Evolutionary conservation across 2,888 invertebrate genomes (phyloP), one percentile per base, ranked within the genome.

Genomic region (Caenorhabditis sp.): DNA sequence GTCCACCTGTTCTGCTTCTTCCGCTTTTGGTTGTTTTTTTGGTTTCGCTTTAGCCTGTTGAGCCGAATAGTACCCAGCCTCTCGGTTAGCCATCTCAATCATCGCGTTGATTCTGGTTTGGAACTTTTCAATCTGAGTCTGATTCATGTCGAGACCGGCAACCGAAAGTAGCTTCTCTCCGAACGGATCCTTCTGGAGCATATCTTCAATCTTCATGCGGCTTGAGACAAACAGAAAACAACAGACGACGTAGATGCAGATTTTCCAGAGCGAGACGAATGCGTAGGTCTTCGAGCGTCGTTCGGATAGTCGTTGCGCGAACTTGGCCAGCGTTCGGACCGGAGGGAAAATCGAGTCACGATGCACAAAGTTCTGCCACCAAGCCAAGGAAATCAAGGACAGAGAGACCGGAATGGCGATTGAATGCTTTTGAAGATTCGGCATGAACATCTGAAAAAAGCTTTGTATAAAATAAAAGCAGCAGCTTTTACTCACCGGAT

Each of bases 331-430:
- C 6, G 72, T 41, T 43, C 86, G 88, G 87, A 89, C 79, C 15
- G 84, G 85, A 8, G 84, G 93, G 78, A 95, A 92, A 0, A 95
- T 93, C 66, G 96, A 95, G 85, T 94, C 93, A 70, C 93, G 92
- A 70, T 94, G 94, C 1, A 96, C 94, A 89, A 95, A 98, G 90
- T 98, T 98, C 90, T 98, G 97, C 98, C 98, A 98, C 95, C 96
- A 97, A 24, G 95, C 95, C 39, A 95, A 92, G 0, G 97, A 97
- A 79, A 95, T 93, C 85, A 95, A 92, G 62, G 95, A 90, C 37
- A 95, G 92, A 0, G 95, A 92, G 0, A 95, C 91, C 0, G 96
- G 95, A 83, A 97, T 94, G 46, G 95, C 91, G 94, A 94, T 95
- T 39, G 95, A 86, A 82, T 71, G 87, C 61, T 75, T 86, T 32